These are phyloP conservation scores for Lepidocyrtoides sp. DNA, from an alignment of 2,888 invertebrate genomes.

Conservation along the genomic window DNA sequence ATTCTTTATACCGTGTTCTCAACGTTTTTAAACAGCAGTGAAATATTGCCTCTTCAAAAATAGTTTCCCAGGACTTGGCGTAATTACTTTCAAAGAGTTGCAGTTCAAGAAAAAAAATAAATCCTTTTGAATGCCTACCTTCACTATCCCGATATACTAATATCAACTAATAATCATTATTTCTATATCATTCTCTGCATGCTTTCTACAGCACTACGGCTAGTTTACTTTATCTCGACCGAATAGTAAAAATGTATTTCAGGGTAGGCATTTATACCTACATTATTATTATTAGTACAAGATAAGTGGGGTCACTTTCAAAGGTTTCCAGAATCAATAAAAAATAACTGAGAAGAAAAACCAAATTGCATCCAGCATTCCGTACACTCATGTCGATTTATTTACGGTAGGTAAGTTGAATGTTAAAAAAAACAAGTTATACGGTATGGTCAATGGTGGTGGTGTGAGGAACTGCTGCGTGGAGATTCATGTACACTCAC, in stretches of 20 bases:
- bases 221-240: too few species aligned
- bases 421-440: not conserved
- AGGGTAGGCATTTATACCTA: not conserved
- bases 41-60: constrained; percentile 68
- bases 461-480: constrained; percentile 39
- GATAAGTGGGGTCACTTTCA: constrained; percentile 45
- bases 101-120: constrained; percentile 67
- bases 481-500: not conserved
- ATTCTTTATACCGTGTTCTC: too few species aligned
- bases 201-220: not conserved
- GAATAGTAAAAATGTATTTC: too few species aligned
- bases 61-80: constrained; percentile 66
- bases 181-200: not conserved
- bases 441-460: not conserved
- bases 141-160: not conserved
- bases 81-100: constrained; percentile 74
- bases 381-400: not conserved
- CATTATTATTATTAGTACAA: not conserved
- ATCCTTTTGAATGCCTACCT: constrained; percentile 45
- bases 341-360: not conserved
- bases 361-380: not conserved
- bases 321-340: constrained; percentile 62
- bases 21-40: constrained; percentile 53
- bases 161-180: constrained; percentile 31
- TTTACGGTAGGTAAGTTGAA: constrained; percentile 48